Evolutionary conservation across 35 echinoderm and acorn worm genomes (phyloP).

Genomic region (Lytechinus variegatus): DNA sequence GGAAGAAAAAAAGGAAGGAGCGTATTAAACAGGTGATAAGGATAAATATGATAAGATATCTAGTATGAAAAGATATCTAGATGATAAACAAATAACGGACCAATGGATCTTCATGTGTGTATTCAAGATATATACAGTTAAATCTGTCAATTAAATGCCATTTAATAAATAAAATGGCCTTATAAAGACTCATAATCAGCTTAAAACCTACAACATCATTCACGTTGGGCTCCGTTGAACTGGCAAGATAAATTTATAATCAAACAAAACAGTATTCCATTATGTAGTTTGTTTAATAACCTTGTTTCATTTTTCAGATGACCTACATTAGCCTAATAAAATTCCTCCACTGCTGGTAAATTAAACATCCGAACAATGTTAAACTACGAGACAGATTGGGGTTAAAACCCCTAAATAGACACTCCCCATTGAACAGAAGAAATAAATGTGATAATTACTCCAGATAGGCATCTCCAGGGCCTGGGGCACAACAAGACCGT

Average conservation of each 20-base stretch:
- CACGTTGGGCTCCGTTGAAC: no score
- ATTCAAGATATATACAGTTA: neutral
- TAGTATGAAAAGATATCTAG: neutral
- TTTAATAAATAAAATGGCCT: no score
- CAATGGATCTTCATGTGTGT: neutral
- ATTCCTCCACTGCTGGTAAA: neutral
- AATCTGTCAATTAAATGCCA: neutral
- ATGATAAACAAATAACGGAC: neutral
- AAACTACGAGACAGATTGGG: neutral
- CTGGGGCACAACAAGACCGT: neutral
- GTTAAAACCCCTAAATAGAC: neutral
- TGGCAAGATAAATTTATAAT: no score
- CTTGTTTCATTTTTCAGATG: neutral
- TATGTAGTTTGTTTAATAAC: neutral
- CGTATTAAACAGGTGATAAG: neutral
- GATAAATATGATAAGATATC: neutral
- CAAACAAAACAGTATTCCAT: no score
- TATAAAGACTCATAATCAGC: no score
- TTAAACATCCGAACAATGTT: neutral
- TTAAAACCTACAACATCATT: no score
- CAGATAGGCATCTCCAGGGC: neutral
- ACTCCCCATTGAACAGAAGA: neutral
- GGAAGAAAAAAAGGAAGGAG: conserved; percentile 32
- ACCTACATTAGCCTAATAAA: neutral
- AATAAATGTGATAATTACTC: neutral